These are phyloP conservation scores for Alligator sinensis DNA, from an alignment of 2,113 vertebrate genomes.

Conservation along the genomic window DNA sequence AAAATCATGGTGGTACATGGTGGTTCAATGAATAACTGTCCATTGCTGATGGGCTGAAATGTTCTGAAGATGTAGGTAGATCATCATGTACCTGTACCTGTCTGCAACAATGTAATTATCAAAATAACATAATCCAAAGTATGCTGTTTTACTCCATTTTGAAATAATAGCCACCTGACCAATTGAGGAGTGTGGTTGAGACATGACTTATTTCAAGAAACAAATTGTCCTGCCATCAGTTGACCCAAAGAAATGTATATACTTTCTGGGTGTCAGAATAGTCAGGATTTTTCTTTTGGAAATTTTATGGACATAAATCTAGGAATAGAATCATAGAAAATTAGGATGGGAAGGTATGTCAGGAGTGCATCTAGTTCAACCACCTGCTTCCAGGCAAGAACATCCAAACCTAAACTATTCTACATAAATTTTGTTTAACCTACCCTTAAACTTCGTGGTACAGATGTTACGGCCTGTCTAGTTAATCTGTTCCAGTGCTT, in stretches of 20 bases:
- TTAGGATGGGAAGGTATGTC: too few relatives aligned
- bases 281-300: background rate
- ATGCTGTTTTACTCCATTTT: background rate
- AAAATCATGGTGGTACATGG: too few relatives aligned
- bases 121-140: background rate
- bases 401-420: too few relatives aligned
- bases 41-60: background rate
- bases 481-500: too few relatives aligned
- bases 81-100: background rate
- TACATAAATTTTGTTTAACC: too few relatives aligned
- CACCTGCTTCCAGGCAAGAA: too few relatives aligned
- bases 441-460: too few relatives aligned
- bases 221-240: too few relatives aligned
- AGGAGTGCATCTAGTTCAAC: too few relatives aligned
- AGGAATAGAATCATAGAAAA: too few relatives aligned
- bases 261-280: background rate
- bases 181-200: background rate
- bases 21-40: background rate
- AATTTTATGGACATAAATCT: background rate
- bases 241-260: background rate
- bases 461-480: too few relatives aligned
- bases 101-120: background rate
- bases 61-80: too few relatives aligned
- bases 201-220: background rate
- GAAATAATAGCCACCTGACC: background rate